Conservation (phyloP, 2,888 invertebrate species). For the Pharmacophagus antenor region DNA sequence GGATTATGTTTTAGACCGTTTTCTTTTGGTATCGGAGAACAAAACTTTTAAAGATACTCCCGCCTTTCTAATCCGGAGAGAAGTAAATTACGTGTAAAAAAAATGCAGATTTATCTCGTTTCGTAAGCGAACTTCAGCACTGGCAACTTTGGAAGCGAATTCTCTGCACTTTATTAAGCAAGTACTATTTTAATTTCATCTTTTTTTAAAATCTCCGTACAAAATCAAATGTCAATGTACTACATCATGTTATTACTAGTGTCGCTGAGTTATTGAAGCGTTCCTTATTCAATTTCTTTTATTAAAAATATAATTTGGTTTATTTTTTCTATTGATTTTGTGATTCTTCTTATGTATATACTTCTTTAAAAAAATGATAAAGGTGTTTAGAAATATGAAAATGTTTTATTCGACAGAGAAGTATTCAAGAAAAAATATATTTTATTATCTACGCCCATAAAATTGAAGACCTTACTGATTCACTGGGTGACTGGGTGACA, state of each 20-base stretch:
- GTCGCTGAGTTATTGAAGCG: too few relatives aligned
- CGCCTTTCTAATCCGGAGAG: not conserved
- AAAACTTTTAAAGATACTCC: not conserved
- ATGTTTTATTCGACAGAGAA: too few relatives aligned
- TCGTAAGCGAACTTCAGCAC: constrained; percentile 6
- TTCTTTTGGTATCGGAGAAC: too few relatives aligned
- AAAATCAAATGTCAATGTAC: not conserved
- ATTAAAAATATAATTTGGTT: not conserved
- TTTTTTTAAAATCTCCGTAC: not conserved
- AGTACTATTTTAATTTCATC: not conserved
- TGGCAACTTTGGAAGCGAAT: not conserved
- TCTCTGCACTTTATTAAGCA: not conserved
- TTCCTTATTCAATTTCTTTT: not conserved
- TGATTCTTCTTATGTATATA: too few relatives aligned
- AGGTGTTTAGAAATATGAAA: too few relatives aligned
- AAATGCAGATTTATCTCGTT: constrained; percentile 5
- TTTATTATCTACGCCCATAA: too few relatives aligned
- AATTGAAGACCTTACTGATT: too few relatives aligned
- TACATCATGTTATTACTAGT: not conserved
- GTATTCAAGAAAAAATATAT: too few relatives aligned
- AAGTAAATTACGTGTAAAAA: not conserved
- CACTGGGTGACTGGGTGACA: too few relatives aligned
- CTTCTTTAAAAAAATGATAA: too few relatives aligned
- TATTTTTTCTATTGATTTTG: not conserved
- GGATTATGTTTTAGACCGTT: too few relatives aligned